Evolutionary conservation across 1,140 invertebrate species (phyloP), one percentile per base, ranked within the genome.

Genomic region (Aradophagus sp.): DNA sequence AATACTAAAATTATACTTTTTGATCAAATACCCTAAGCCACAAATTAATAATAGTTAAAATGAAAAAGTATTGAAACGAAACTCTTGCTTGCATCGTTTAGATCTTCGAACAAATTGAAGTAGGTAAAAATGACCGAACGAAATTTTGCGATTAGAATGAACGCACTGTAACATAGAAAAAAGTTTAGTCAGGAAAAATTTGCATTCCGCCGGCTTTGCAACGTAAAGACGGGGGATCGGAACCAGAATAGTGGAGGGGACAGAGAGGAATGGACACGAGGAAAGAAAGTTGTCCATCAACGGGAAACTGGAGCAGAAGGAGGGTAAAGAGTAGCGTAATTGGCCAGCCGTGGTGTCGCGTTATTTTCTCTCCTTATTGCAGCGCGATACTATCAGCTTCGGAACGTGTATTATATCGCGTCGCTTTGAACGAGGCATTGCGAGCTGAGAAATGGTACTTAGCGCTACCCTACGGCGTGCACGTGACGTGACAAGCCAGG

Each of bases 391-490:
- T 67, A 73, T 73, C 62, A 62, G 69, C 48, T 47, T 44, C 19
- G 69, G 69, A 72, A 66, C 59, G 59, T 71, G 59, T 36, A 71
- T 71, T 71, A 71, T 71, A 65, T 65, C 68, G 68, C 55, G 68
- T 55, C 61, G 59, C 61, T 61, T 65, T 65, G 69, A 72, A 72
- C 69, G 48, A 66, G 61, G 61, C 45, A 66, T 73, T 62, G 6
- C 58, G 17, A 67, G 63, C 69, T 73, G 69, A 73, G 69, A 73
- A 73, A 73, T 67, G 69, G 69, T 73, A 67, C 70, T 67, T 63
- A 67, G 62, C 44, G 61, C 55, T 72, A 66, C 61, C 69, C 69
- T 73, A 45, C 56, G 62, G 69, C 62, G 48, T 68, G 70, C 70
- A 73, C 70, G 70, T 68, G 70, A 73, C 63, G 70, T 68, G 70